These are phyloP conservation scores for Antechinus stuartii DNA, from an alignment of 2,113 vertebrate species.

Conservation along the genomic window DNA sequence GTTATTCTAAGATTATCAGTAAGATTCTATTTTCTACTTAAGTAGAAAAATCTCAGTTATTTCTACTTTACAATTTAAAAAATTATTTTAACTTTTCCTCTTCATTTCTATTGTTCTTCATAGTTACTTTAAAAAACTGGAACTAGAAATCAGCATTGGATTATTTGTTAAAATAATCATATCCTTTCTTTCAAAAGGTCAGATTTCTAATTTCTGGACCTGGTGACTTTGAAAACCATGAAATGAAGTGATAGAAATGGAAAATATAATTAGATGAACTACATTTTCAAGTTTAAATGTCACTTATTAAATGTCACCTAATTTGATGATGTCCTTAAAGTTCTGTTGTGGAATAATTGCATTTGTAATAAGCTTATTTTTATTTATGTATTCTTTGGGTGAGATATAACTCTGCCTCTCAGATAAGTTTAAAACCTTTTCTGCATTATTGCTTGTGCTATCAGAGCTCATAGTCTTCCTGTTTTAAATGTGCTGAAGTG, in stretches of 20 bases:
- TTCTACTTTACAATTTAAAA: constrained; percentile 5
- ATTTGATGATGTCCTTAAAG: neutral
- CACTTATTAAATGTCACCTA: neutral
- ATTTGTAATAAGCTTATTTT: constrained; percentile 6
- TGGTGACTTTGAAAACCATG: neutral
- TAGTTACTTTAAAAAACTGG: neutral
- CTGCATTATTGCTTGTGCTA: neutral
- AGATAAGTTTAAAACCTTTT: neutral
- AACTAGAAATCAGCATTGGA: neutral
- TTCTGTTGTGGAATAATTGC: constrained; percentile 13
- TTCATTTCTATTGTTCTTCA: neutral
- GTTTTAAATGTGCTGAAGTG: neutral
- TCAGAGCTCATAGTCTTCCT: neutral
- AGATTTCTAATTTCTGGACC: neutral
- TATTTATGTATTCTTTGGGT: neutral
- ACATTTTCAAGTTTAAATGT: constrained; percentile 40
- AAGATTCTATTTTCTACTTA: neutral
- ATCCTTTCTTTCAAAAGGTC: neutral
- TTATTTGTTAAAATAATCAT: neutral
- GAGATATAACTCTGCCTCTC: neutral
- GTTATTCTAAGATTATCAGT: neutral
- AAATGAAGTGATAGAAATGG: constrained; percentile 3
- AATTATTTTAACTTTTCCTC: neutral
- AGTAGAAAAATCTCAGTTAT: neutral
- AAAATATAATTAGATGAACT: constrained; percentile 11